Evolutionary conservation across 2,113 vertebrate genomes (phyloP).

Genomic region (Thalassoma bifasciatum): DNA sequence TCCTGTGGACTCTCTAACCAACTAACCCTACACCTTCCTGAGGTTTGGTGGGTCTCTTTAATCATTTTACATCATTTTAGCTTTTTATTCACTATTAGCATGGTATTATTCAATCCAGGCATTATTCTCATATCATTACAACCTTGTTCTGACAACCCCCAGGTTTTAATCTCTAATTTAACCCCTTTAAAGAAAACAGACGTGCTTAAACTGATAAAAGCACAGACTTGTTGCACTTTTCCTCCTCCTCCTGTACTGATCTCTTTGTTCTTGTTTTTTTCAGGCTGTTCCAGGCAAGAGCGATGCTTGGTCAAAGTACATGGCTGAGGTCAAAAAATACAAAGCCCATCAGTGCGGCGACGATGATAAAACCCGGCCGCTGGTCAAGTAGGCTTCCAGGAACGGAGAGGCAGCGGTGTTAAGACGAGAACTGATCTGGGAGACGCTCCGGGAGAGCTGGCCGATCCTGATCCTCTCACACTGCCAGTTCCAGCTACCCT

Average conservation of each 20-base stretch:
- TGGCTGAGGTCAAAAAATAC: constrained; percentile 98
- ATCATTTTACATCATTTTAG: no score
- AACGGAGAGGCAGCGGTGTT: constrained; percentile 9
- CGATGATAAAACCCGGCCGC: constrained; percentile 94
- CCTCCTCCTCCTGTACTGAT: background rate
- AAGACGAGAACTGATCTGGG: constrained; percentile 14
- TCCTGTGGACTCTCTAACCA: no score
- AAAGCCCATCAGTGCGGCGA: constrained; percentile 97
- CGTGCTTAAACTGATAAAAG: no score
- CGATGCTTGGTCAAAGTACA: constrained; percentile 96
- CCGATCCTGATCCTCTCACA: constrained; percentile 46
- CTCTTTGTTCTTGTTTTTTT: background rate
- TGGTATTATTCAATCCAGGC: no score
- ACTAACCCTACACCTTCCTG: no score
- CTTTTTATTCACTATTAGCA: no score
- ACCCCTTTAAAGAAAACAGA: no score
- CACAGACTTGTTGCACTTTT: no score
- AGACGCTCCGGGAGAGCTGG: constrained; percentile 31
- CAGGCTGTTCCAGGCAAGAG: constrained; percentile 91
- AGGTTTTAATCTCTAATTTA: no score
- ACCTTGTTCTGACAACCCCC: no score
- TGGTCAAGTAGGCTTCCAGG: constrained; percentile 88
- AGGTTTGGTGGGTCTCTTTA: no score
- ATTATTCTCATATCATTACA: no score
- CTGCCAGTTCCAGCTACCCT: constrained; percentile 68